Percentiles rank a stretch among this genome's conserved stretches.
These are phyloP conservation scores for Nesometra sesokonis DNA, from an alignment of 35 echinoderm and acorn worm species.

Conservation along the genomic window DNA sequence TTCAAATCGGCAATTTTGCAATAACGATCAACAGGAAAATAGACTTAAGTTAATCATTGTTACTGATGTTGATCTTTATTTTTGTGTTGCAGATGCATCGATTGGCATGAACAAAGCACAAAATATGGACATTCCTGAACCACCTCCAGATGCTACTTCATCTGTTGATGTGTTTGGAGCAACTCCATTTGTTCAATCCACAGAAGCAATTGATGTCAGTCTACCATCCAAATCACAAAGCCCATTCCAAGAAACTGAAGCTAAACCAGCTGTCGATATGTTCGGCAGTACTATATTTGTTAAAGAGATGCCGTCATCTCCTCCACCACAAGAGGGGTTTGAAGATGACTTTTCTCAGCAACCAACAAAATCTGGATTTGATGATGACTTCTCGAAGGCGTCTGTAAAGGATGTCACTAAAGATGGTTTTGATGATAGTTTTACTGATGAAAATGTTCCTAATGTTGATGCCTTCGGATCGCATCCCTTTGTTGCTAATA, in stretches of 20 bases:
- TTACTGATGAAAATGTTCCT: not conserved
- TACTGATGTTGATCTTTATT: too few relatives aligned
- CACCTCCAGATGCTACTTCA: constrained; percentile 2
- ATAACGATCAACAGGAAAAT: too few relatives aligned
- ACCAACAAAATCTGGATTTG: not conserved
- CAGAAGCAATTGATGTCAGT: not conserved
- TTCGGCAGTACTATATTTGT: not conserved
- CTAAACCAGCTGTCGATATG: not conserved
- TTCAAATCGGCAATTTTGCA: too few relatives aligned
- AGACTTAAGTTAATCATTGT: too few relatives aligned
- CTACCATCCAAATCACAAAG: not conserved
- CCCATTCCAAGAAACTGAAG: not conserved
- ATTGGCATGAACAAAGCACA: not conserved
- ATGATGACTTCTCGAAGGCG: not conserved
- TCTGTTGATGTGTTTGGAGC: constrained; percentile 53
- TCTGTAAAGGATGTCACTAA: not conserved
- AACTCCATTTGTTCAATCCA: constrained; percentile 32
- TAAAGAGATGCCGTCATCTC: not conserved
- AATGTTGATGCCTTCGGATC: constrained; percentile 58
- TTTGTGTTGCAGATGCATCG: not conserved
- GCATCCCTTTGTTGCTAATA: constrained; percentile 25
- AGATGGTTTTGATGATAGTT: not conserved
- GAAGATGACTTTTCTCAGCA: not conserved
- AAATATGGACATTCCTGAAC: constrained; percentile 16
- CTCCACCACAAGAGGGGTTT: not conserved